These are phyloP conservation scores for Cyanocitta stelleri DNA, from an alignment of 2,113 vertebrate genomes.

Conservation along the genomic window DNA sequence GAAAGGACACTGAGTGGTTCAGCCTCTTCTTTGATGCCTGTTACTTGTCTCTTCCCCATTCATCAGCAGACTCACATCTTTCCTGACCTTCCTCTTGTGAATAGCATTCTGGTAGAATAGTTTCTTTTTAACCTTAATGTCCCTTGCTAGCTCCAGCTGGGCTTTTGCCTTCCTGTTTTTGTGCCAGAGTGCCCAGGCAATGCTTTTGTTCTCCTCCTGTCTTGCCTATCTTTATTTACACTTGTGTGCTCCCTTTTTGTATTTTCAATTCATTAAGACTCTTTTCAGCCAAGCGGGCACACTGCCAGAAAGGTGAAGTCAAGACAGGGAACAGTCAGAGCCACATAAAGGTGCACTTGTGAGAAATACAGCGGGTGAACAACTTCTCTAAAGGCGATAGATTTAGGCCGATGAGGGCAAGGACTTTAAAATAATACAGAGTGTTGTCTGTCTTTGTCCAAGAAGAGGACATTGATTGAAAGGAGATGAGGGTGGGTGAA, in stretches of 20 bases:
- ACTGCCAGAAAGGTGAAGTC: neutral
- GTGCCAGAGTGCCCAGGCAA: neutral
- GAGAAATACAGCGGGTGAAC: neutral
- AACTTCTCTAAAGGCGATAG: neutral
- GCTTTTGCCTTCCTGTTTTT: conserved; percentile 2
- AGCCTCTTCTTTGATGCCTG: neutral
- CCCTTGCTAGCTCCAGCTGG: neutral
- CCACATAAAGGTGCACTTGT: neutral
- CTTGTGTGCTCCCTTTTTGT: conserved; percentile 1
- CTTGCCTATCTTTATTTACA: conserved; percentile 12
- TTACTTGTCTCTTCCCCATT: neutral
- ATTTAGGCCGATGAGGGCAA: neutral
- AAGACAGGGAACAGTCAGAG: neutral
- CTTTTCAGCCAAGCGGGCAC: neutral
- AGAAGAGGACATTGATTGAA: neutral
- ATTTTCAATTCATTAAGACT: conserved; percentile 21
- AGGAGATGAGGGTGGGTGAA: neutral
- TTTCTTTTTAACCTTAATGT: conserved; percentile 25
- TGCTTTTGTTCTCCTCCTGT: conserved; percentile 4
- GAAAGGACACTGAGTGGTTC: neutral
- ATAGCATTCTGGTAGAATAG: neutral
- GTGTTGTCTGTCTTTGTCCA: neutral
- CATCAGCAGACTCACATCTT: neutral
- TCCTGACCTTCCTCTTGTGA: neutral
- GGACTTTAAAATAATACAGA: neutral